phyloP scores from a whole-genome alignment of 2,888 invertebrate genomes.

The Thecocarcelia acutangulata region DNA sequence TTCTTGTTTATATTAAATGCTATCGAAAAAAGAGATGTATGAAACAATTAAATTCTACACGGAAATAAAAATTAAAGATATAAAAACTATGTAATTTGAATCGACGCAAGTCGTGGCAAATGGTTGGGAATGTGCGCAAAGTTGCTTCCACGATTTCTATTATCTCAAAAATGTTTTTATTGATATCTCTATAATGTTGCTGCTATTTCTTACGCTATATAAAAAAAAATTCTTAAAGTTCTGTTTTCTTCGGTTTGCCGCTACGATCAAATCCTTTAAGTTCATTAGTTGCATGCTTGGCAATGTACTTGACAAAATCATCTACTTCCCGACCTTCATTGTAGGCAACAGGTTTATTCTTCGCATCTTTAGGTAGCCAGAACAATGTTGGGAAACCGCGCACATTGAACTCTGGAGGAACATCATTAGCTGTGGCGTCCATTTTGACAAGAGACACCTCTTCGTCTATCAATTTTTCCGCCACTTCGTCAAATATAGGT shows the following conservation, averaged over 20 bases:
- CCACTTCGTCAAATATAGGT: slow-evolving; percentile 96
- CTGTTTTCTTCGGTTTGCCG: slow-evolving; percentile 84
- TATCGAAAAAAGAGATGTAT: slow-evolving; percentile 44
- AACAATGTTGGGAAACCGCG: slow-evolving; percentile 98
- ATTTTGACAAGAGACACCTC: slow-evolving; percentile 96
- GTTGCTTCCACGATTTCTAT: slow-evolving; percentile 45
- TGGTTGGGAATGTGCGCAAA: slow-evolving; percentile 67
- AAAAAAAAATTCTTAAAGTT: slow-evolving; percentile 74
- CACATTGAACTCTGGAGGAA: slow-evolving; percentile 94
- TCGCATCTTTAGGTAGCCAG: slow-evolving; percentile 94
- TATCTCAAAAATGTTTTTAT: slow-evolving; percentile 36
- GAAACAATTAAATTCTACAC: slow-evolving; percentile 36
- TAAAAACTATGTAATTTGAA: slow-evolving; percentile 23
- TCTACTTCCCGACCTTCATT: slow-evolving; percentile 96
- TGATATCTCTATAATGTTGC: slow-evolving; percentile 15
- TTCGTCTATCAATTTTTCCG: slow-evolving; percentile 92
- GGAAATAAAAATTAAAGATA: slow-evolving; percentile 16
- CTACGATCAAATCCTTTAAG: slow-evolving; percentile 93
- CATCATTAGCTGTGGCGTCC: slow-evolving; percentile 99
- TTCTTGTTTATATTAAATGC: slow-evolving; percentile 49
- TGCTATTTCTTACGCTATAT: slow-evolving; percentile 29
- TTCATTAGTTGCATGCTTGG: slow-evolving; percentile 93
- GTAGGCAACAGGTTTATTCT: slow-evolving; percentile 90
- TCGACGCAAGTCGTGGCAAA: slow-evolving; percentile 7
- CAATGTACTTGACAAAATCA: slow-evolving; percentile 97